Conservation (phyloP, 2,888 invertebrate species). For the Branchipolynoe longqiensis region DNA sequence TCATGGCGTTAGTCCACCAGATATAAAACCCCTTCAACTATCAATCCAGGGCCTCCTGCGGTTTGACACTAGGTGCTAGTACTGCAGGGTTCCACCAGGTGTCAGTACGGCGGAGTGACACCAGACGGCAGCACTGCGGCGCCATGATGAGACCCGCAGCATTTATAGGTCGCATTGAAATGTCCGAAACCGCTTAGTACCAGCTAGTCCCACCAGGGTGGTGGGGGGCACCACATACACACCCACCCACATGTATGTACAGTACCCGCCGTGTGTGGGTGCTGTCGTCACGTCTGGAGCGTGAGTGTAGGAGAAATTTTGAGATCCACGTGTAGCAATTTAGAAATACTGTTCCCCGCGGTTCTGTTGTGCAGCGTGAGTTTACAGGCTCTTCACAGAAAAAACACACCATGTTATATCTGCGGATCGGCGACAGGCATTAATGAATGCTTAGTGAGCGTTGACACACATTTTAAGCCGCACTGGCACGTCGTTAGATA, state of each 20-base stretch:
- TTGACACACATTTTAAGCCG: too few relatives aligned
- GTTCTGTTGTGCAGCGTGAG: background rate
- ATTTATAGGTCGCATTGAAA: too few relatives aligned
- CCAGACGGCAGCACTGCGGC: slow-evolving; percentile 28
- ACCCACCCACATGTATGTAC: background rate
- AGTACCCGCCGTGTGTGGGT: background rate
- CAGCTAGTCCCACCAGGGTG: background rate
- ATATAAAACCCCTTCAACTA: too few relatives aligned
- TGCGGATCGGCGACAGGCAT: too few relatives aligned
- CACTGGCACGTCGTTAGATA: too few relatives aligned
- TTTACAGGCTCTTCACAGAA: background rate
- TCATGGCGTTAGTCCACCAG: slow-evolving; percentile 11
- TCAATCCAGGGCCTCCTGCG: too few relatives aligned
- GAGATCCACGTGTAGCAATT: slow-evolving; percentile 39
- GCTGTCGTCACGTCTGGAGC: slow-evolving; percentile 13
- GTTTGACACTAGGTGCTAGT: too few relatives aligned
- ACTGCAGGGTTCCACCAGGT: too few relatives aligned
- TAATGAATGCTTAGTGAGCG: too few relatives aligned
- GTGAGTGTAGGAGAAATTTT: background rate
- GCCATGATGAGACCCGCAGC: background rate
- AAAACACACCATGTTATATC: background rate
- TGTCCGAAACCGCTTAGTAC: too few relatives aligned
- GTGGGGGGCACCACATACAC: slow-evolving; percentile 2
- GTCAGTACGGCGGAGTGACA: too few relatives aligned
- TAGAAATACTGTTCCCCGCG: background rate